phyloP scores from a whole-genome alignment of 2,797 vertebrate genomes.

The Cacajao melanocephalus region DNA sequence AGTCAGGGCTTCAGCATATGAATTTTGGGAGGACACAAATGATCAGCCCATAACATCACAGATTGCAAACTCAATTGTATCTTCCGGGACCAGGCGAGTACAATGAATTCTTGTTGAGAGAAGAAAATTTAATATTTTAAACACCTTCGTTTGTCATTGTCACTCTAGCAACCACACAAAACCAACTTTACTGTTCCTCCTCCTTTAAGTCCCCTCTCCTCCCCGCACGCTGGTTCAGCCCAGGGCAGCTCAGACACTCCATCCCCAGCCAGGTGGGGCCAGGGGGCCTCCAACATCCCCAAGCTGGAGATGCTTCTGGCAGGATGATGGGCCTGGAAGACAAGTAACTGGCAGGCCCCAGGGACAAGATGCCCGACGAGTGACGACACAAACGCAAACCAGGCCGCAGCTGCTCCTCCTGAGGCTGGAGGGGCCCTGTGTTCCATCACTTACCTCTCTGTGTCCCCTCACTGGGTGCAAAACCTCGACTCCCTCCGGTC shows the following conservation, averaged over 20 bases:
- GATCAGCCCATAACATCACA: neutral
- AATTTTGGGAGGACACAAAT: neutral
- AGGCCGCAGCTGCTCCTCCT: neutral
- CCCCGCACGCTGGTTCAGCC: neutral
- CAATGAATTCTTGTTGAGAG: neutral
- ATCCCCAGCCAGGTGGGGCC: neutral
- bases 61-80: neutral
- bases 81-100: neutral
- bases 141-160: neutral
- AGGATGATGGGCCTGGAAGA: neutral
- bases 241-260: neutral
- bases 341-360: rapidly evolving
- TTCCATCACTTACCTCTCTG: rapidly evolving
- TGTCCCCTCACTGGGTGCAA: rapidly evolving
- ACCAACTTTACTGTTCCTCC: neutral
- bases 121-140: neutral
- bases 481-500: rapidly evolving
- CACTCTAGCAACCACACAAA: neutral
- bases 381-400: neutral
- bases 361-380: neutral
- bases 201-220: neutral
- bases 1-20: neutral
- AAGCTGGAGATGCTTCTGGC: neutral
- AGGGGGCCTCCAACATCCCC: too few species aligned
- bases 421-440: neutral